Base-by-base conservation (phyloP, 2,888 invertebrate species). In the Mesorhabditis belari region DNA sequence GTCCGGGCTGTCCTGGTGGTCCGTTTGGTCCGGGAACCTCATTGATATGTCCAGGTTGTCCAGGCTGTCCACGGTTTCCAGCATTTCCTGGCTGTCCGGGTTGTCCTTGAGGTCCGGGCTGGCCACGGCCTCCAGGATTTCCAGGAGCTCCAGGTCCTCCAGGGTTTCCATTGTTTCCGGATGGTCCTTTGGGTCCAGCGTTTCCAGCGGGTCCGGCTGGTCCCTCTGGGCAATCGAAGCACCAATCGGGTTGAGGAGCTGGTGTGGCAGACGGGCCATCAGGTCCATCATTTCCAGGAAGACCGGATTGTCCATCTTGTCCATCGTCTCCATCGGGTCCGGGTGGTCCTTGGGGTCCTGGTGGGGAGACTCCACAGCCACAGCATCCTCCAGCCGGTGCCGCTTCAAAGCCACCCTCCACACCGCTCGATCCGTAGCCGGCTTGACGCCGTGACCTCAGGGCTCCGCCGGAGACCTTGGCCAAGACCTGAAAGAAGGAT, bases 211-310 rank as follows among this genome's bases (percentile, higher is more conserved):
- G 68, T 68, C 73, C 74, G 55, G 71, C 63, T 28, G 72, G 66
- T 64, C 74, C 74, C 35, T 70, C 65, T 60, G 71, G 69, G 67
- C 74, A 71, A 58, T 74, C 70, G 66, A 69, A 69, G 70, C 74
- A 72, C 62, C 62, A 69, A 53, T 71, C 70, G 63, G 57, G 64
- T 17, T 61, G 64, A 60, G 74, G 74, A 49, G 74, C 70, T 58
- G 72, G 71, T 50, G 69, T 70, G 63, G 73, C 72, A 29, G 66
- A 21, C 49, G 71, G 73, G 59, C 74, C 76, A 60, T 74, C 71
- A 60, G 72, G 73, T 61, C 76, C 76, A 55, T 74, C 69, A 60
- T 65, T 64, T 60, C 76, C 76, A 55, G 70, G 72, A 27, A 60
- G 55, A 58, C 76, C 75, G 55, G 71, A 73, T 52, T 63, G 54